Base-by-base conservation (phyloP, 2,113 vertebrate species). In the Dasyurus viverrinus region DNA sequence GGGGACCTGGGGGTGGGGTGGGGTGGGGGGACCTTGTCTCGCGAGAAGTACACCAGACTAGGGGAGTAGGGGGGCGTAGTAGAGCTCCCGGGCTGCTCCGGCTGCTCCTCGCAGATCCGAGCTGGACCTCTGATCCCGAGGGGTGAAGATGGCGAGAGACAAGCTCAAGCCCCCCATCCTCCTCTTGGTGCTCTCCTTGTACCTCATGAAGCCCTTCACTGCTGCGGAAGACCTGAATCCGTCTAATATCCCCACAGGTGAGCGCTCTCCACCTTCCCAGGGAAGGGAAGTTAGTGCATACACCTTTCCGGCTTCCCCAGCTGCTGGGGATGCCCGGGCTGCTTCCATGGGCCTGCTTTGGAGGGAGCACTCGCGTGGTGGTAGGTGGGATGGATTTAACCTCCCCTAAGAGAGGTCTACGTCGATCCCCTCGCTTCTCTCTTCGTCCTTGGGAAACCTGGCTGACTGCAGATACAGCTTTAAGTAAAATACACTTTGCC, bases 231-330 rank as follows among this genome's bases (percentile, higher is more conserved):
- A 93, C 9, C 97, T 93, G 94, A 95, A 97, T 53, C 97, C 95
- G 89, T 12, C 96, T 24, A 91, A 97, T 53, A 96, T 98, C 94
- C 97, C 98, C 90, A 91, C 98, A 99, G 99, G 99, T 99, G 99
- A 99, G 98, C 54, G 3, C 22, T 16, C 9, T 25, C 23, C 0
- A 50, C 53, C 60, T 50, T 3, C 48, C 30, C 26, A 27, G 0
- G 90, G 14, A 4, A 8, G 54, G 54, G 47, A 0, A 3, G n/a
- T 25, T 92, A 95, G 55, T 96, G 92, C 91, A 90, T 92, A 90
- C 57, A 0, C 30, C 5, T 1, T 26, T 76, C n/a, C 1, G 3
- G 14, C 14, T 10, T 14, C 57, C 54, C 36, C 2, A 0, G 30
- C 1, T 3, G n/a, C 48, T 2, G 53, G 16, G 22, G 36, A 36